These are phyloP conservation scores for Cryptoblepharus egeriae DNA, from an alignment of 2,797 vertebrate genomes.

Conservation along the genomic window DNA sequence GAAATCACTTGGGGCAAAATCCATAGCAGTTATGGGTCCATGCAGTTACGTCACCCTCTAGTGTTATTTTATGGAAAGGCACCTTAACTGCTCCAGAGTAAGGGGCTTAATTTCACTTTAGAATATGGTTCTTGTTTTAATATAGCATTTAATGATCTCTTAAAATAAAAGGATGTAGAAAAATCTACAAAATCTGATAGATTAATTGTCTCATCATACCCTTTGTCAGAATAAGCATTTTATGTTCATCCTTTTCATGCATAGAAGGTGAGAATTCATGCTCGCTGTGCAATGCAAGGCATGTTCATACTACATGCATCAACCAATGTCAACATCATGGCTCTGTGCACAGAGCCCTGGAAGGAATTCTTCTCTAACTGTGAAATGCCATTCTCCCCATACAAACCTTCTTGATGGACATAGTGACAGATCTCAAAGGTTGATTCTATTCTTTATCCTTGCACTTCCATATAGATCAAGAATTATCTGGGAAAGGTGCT, in stretches of 20 bases:
- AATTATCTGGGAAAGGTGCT: neutral
- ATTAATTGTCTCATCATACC: neutral
- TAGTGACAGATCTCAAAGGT: neutral
- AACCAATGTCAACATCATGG: neutral
- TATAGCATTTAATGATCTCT: neutral
- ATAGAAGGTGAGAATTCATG: too few species aligned
- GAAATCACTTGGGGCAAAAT: too few species aligned
- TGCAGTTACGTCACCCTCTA: too few species aligned
- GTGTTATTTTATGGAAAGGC: too few species aligned
- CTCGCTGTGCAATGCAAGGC: neutral
- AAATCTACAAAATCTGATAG: neutral
- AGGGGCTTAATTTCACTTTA: too few species aligned
- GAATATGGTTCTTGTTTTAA: too few species aligned
- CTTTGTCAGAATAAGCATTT: too few species aligned
- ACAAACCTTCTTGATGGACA: neutral
- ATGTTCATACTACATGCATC: neutral
- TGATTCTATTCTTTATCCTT: neutral
- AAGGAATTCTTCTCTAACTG: too few species aligned
- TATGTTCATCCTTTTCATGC: too few species aligned
- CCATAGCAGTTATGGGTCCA: too few species aligned
- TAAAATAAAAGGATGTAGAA: neutral
- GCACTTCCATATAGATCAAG: neutral
- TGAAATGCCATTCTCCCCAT: neutral
- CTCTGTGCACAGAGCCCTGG: too few species aligned
- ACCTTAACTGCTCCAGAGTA: too few species aligned